Evolutionary conservation across 64 coral and sea anemone genomes (phyloP).

Genomic region (Montipora capricornis): DNA sequence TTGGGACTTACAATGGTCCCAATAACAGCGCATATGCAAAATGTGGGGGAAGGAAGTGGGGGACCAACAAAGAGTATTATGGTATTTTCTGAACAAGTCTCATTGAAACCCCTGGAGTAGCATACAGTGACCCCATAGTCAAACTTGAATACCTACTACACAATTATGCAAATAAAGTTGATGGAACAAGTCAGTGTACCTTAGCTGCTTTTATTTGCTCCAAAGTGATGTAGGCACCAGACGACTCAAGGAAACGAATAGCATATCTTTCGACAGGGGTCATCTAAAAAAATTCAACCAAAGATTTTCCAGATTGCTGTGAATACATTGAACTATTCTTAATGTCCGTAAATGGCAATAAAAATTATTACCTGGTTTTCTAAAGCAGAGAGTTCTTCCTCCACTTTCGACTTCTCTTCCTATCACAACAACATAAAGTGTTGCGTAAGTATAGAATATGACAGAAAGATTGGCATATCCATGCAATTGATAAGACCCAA

Average conservation of each 20-base stretch:
- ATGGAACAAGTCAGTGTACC: slow-evolving; percentile 26
- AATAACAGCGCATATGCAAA: too few relatives aligned
- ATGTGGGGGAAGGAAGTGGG: too few relatives aligned
- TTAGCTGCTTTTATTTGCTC: slow-evolving; percentile 93
- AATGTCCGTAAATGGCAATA: not conserved
- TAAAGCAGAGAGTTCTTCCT: slow-evolving; percentile 89
- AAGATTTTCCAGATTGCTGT: too few relatives aligned
- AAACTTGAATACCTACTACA: too few relatives aligned
- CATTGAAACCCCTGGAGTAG: too few relatives aligned
- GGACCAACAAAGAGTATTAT: too few relatives aligned
- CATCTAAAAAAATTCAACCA: slow-evolving; percentile 54
- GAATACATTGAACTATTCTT: not conserved
- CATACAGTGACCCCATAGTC: too few relatives aligned
- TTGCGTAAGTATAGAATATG: not conserved
- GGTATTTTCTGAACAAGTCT: too few relatives aligned
- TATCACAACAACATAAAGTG: not conserved
- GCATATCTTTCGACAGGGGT: slow-evolving; percentile 95
- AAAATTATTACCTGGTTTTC: slow-evolving; percentile 83
- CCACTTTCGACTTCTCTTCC: slow-evolving; percentile 92
- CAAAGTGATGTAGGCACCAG: slow-evolving; percentile 83
- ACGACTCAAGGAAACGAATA: slow-evolving; percentile 88
- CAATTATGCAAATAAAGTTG: not conserved
- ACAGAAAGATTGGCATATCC: not conserved
- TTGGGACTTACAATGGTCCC: too few relatives aligned
- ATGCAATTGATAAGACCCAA: not conserved